Evolutionary conservation across 1,140 invertebrate species (phyloP), one percentile per base, ranked within the genome.

Genomic region (Limonius californicus): DNA sequence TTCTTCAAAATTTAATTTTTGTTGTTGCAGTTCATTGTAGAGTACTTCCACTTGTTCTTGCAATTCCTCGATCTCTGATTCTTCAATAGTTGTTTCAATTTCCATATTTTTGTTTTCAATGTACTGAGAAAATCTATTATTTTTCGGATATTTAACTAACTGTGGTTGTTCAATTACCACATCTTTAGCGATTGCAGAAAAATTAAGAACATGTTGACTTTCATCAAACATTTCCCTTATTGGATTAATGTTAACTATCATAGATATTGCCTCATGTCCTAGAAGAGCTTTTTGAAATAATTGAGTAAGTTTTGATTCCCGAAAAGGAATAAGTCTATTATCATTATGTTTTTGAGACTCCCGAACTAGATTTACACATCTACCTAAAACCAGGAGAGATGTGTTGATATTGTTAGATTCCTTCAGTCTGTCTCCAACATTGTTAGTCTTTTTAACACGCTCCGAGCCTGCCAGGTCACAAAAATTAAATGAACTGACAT

Each of bases 401-500:
- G 87, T 88, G 74, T 98, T 98, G 64, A 98, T 97, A 68, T 88
- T 91, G 61, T 91, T 87, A 0, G 94, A 92, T 79, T 98, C 95
- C 72, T 86, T 89, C 16, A 97, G 78, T 15, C 93, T 76, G 1
- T 86, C 85, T 12, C 94, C 94, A 14, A 84, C 82, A 76, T 91
- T 94, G 19, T 87, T 79, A 0, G 95, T 94, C 74, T 94, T 94
- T 47, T 87, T 86, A 9, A 86, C 81, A n/a, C 95, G 79, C 77
- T 98, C 95, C 3, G 90, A 88, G 0, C 95, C 95, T 45, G 96
- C 95, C 63, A 98, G 78, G 82, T 97, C 95, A 78, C 94, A 92
- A 68, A 95, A 89, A 1, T 89, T 84, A 68, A 92, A 85, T 2
- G 70, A 53, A 59, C 72, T 76, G 1, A 77, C 54, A 16, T 18